Evolutionary conservation across 2,888 invertebrate genomes (phyloP).

Genomic region (Tanypteryx hageni): DNA sequence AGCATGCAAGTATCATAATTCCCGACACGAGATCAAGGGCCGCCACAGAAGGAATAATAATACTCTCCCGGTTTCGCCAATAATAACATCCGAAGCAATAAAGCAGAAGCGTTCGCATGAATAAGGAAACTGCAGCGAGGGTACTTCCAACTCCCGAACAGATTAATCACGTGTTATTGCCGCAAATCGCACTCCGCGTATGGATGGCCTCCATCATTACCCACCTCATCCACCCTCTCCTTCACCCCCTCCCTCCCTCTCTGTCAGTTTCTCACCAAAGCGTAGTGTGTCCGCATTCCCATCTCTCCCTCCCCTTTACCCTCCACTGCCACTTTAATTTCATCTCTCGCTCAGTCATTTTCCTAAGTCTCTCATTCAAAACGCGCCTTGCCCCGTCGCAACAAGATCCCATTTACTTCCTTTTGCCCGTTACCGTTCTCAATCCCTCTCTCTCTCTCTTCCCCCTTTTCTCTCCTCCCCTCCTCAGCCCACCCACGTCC

Average conservation of each 20-base stretch:
- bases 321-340: conserved; percentile 39
- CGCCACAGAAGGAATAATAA: not conserved
- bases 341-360: conserved; percentile 52
- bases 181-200: conserved; percentile 39
- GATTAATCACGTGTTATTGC: conserved; percentile 48
- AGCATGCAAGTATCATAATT: not conserved
- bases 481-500: not conserved
- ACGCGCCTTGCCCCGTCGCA: conserved; percentile 31
- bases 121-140: conserved; percentile 9
- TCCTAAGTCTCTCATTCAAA: conserved; percentile 57
- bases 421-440: not conserved
- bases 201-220: conserved; percentile 37
- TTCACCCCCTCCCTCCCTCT: not conserved
- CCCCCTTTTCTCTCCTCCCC: not conserved
- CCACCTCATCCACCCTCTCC: not conserved
- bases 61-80: not conserved
- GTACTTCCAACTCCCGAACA: not conserved
- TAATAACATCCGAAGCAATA: conserved; percentile 33
- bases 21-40: not conserved
- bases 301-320: not conserved
- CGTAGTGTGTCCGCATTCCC: not conserved
- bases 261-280: not conserved
- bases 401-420: conserved; percentile 4
- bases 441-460: not conserved
- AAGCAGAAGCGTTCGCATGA: not conserved